These are phyloP conservation scores for Aphrophora alni DNA, from an alignment of 2,888 invertebrate species.

Conservation along the genomic window DNA sequence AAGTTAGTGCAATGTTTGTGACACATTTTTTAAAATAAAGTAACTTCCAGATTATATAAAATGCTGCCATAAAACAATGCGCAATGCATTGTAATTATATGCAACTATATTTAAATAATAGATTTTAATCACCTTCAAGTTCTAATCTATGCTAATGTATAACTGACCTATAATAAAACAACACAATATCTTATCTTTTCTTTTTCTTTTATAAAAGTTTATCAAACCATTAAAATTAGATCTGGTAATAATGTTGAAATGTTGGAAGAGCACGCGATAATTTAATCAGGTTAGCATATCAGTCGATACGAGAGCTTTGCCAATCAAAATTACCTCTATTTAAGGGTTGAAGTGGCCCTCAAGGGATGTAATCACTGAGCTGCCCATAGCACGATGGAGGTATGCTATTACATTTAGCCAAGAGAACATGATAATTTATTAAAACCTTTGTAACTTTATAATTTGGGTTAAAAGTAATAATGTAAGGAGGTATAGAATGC, in stretches of 20 bases:
- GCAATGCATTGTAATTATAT: too few relatives aligned
- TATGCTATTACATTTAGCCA: too few relatives aligned
- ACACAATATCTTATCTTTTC: neutral
- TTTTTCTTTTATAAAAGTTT: neutral
- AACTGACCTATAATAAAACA: neutral
- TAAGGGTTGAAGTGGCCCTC: neutral
- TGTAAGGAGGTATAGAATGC: too few relatives aligned
- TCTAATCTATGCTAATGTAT: neutral
- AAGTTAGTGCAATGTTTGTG: too few relatives aligned
- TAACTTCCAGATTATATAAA: too few relatives aligned
- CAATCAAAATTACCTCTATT: conserved; percentile 1
- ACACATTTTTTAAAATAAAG: too few relatives aligned
- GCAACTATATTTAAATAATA: too few relatives aligned
- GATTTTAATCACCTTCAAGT: too few relatives aligned
- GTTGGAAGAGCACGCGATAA: neutral
- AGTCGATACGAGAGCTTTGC: neutral
- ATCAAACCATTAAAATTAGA: conserved; percentile 1
- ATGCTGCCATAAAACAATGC: too few relatives aligned
- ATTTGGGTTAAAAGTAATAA: neutral
- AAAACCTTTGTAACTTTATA: neutral
- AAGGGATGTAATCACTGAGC: neutral
- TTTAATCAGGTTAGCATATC: conserved; percentile 9
- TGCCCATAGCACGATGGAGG: too few relatives aligned
- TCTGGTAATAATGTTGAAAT: neutral
- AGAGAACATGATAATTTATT: neutral